These are phyloP conservation scores for Aspidapion aeneum DNA, from an alignment of 2,888 invertebrate genomes.

Conservation along the genomic window DNA sequence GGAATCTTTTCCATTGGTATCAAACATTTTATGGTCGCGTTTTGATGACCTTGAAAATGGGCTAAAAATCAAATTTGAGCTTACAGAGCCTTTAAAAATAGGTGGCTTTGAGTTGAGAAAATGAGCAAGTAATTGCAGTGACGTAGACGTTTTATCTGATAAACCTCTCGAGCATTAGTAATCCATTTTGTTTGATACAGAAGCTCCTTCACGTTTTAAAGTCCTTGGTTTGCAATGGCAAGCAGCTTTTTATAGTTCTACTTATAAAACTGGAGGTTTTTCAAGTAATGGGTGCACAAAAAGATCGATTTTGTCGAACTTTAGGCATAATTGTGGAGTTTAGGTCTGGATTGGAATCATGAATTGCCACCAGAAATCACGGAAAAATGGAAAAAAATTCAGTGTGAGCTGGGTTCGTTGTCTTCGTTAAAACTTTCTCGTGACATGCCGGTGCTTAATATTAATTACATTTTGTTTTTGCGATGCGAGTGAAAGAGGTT, in stretches of 20 bases:
- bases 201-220: neutral
- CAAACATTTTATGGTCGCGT: neutral
- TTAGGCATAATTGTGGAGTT: slow-evolving; percentile 6
- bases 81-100: slow-evolving; percentile 1
- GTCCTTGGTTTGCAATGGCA: slow-evolving; percentile 9
- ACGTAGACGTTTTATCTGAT: slow-evolving; percentile 3
- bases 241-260: slow-evolving; percentile 2
- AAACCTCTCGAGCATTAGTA: neutral
- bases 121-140: slow-evolving; percentile 9
- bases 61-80: neutral
- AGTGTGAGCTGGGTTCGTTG: too few relatives aligned
- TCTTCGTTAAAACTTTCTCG: too few relatives aligned
- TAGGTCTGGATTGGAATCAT: too few relatives aligned
- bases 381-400: too few relatives aligned
- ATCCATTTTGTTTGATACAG: neutral
- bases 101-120: slow-evolving; percentile 8
- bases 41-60: slow-evolving; percentile 4
- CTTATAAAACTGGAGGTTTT: neutral
- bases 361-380: too few relatives aligned
- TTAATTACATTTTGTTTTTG: too few relatives aligned
- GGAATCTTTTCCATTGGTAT: slow-evolving; percentile 7
- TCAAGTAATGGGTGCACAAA: slow-evolving; percentile 1
- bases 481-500: too few relatives aligned
- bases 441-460: too few relatives aligned
- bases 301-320: slow-evolving; percentile 4